phyloP scores from a whole-genome alignment of 2,113 vertebrate species.

The Ophiodon elongatus region DNA sequence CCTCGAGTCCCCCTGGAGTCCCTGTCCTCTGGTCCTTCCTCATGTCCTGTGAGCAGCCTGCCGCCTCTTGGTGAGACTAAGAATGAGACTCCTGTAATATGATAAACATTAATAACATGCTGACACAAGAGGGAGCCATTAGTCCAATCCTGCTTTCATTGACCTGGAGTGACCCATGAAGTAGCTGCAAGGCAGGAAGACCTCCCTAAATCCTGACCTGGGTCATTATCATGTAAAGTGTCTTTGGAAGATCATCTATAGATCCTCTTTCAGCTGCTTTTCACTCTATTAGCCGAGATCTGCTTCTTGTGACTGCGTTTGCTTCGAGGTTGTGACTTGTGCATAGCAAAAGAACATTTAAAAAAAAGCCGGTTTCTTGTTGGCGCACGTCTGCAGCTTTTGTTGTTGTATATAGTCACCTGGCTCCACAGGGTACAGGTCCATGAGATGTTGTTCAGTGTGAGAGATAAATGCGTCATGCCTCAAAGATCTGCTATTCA shows the following conservation, averaged over 20 bases:
- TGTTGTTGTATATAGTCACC: background rate
- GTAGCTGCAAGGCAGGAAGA: conserved; percentile 29
- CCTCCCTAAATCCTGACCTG: conserved; percentile 7
- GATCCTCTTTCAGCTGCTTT: background rate
- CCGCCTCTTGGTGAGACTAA: conserved; percentile 28
- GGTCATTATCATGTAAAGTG: background rate
- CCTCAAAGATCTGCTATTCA: conserved; percentile 12
- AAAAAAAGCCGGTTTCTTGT: conserved; percentile 3
- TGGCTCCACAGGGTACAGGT: background rate
- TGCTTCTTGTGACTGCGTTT: background rate
- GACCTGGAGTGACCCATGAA: conserved; percentile 51
- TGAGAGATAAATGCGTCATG: background rate
- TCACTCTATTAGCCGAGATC: background rate
- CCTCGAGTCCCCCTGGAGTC: no score
- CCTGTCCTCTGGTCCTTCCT: background rate
- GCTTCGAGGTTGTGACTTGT: background rate
- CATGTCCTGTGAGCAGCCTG: conserved; percentile 28
- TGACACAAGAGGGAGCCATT: conserved; percentile 66
- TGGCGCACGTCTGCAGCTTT: background rate
- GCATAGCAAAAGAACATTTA: background rate
- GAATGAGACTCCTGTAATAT: background rate
- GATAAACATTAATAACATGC: background rate
- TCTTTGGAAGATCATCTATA: background rate
- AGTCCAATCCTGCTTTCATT: conserved; percentile 21
- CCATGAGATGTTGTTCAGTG: background rate